Conservation (phyloP, 92 coral and sea anemone species). For the Parazoanthus atlanticus region DNA sequence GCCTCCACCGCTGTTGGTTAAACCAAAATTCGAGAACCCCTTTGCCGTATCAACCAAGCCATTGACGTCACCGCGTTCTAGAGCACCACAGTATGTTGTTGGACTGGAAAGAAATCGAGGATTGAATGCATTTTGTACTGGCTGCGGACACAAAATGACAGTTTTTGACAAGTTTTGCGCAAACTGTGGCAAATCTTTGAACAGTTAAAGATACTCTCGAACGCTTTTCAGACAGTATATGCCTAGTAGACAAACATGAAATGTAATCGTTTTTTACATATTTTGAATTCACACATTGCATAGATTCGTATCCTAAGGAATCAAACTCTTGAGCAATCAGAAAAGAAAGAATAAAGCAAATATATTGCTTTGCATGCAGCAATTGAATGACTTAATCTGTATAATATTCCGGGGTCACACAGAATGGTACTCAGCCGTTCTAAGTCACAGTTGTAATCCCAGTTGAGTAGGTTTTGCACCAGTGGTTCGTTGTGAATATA, state of each 20-base stretch:
- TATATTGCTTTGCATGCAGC: not conserved
- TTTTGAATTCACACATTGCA: not conserved
- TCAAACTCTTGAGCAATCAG: not conserved
- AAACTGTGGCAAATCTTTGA: slow-evolving; percentile 71
- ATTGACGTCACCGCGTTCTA: slow-evolving; percentile 46
- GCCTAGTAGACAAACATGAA: not conserved
- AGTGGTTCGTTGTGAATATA: not conserved
- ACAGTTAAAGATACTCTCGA: slow-evolving; percentile 20
- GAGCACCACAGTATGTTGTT: slow-evolving; percentile 48
- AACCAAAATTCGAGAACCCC: slow-evolving; percentile 72
- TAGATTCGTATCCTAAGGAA: not conserved
- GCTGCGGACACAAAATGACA: slow-evolving; percentile 85
- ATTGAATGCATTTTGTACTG: slow-evolving; percentile 78
- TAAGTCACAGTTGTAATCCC: not conserved
- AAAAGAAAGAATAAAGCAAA: not conserved
- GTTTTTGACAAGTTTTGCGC: slow-evolving; percentile 90
- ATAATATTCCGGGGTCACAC: not conserved
- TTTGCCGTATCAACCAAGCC: slow-evolving; percentile 42
- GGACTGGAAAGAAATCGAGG: slow-evolving; percentile 59
- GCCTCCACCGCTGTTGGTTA: slow-evolving; percentile 82
- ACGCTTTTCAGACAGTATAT: not conserved
- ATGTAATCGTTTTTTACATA: not conserved
- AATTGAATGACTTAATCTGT: not conserved
- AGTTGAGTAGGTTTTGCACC: not conserved
- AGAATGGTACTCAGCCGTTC: not conserved